Base-by-base conservation (phyloP, 1,140 invertebrate species). In the Thaumatotibia leucotreta region DNA sequence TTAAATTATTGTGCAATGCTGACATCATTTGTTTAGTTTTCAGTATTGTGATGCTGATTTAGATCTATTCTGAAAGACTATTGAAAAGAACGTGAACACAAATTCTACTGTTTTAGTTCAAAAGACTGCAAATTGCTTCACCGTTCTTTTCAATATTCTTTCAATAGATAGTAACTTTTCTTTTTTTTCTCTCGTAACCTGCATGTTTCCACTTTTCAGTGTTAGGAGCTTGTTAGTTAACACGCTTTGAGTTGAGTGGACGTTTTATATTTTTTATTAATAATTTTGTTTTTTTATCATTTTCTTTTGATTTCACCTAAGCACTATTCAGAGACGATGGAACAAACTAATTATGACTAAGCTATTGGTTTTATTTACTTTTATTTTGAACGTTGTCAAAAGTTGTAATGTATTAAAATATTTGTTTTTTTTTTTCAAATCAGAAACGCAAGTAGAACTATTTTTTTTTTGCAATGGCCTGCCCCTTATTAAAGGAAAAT, bases 231-330 rank as follows among this genome's bases (percentile, higher is more conserved):
- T 66, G 61, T 22, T 69, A 45, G 39, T 45, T 76, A 83, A 82
- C 72, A 67, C 73, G 82, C 85, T 83, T 68, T 63, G 84, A 84
- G 86, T 85, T 83, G 66, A 77, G 78, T 88, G 82, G 74, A 82
- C 62, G 73, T 88, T 76, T 81, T 68, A 63, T 64, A 68, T 61
- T 65, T 78, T 74, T 80, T 76, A 74, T 70, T 76, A 77, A 75
- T 66, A 68, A 75, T 73, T 69, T 71, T 70, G 72, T 80, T 79
- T 67, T 67, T 70, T 66, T 67, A 74, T 74, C 70, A 20, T 39
- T 68, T 82, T 76, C 70, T 65, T 75, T 79, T 85, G 75, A 84
- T 79, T 85, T 82, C 72, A 79, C 87, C 74, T 75, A 63, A 61
- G 61, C 61, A 68, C 73, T 33, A 24, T 69, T 68, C 65, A 63